A percentile compares a stretch with the other conserved stretches of the same genome.
These are phyloP conservation scores for Ectemnius lituratus DNA, from an alignment of 2,888 invertebrate genomes.

Conservation along the genomic window DNA sequence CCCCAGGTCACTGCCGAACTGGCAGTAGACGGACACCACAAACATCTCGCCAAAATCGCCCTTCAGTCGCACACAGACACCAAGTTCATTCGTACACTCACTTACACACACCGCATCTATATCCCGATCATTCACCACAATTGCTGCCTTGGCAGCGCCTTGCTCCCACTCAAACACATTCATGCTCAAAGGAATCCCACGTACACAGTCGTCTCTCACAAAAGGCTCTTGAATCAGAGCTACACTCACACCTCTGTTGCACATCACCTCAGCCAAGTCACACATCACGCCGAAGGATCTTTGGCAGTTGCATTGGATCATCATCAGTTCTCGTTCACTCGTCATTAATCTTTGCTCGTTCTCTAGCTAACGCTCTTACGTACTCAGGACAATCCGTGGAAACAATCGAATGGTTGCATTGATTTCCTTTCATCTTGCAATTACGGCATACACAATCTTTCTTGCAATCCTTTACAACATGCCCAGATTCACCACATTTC, in stretches of 20 bases:
- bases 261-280: not conserved
- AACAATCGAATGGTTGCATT: not conserved
- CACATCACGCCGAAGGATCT: no score
- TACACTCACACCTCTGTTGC: not conserved
- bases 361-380: not conserved
- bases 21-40: conserved; percentile 46
- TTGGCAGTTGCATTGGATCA: no score
- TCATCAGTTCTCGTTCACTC: not conserved
- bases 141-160: conserved; percentile 11
- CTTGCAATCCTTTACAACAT: not conserved
- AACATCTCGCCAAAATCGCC: conserved; percentile 32
- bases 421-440: not conserved
- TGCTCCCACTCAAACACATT: not conserved
- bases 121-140: conserved; percentile 26
- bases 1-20: conserved; percentile 14
- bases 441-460: not conserved
- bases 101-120: conserved; percentile 15
- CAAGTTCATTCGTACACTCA: conserved; percentile 16
- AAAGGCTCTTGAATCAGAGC: conserved; percentile 15
- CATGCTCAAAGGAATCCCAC: conserved; percentile 8
- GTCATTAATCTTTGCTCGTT: not conserved
- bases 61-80: conserved; percentile 38
- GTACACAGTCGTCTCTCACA: not conserved
- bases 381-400: not conserved
- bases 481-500: conserved; percentile 3